Conservation (phyloP, 1,140 invertebrate species). For the Bilobella aurantiaca region DNA sequence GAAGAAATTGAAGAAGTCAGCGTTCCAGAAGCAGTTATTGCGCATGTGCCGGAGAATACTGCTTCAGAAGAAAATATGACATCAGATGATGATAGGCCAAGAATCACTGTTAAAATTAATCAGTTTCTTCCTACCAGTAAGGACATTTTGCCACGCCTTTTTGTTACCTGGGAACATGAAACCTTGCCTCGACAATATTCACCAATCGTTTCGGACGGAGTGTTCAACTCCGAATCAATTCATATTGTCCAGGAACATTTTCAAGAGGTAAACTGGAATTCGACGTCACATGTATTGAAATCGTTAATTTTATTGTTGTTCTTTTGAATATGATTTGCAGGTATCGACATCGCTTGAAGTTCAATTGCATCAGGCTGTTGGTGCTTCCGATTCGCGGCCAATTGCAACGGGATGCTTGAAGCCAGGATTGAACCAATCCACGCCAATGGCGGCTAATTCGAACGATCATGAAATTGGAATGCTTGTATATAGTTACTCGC, state of each 20-base stretch:
- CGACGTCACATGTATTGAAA: background rate
- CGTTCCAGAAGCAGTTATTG: too few species aligned
- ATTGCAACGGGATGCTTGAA: slow-evolving; percentile 6
- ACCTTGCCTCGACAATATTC: slow-evolving; percentile 10
- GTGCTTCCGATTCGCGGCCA: background rate
- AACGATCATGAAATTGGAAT: background rate
- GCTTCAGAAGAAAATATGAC: background rate
- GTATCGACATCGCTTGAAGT: background rate
- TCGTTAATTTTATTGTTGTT: background rate
- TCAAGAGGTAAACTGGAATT: background rate
- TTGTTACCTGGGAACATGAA: slow-evolving; percentile 18
- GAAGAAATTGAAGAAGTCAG: too few species aligned
- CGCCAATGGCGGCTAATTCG: background rate
- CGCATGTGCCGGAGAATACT: too few species aligned
- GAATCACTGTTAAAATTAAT: slow-evolving; percentile 12
- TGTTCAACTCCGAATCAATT: slow-evolving; percentile 9
- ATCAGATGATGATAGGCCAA: too few species aligned
- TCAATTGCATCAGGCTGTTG: slow-evolving; percentile 20
- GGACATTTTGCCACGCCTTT: background rate
- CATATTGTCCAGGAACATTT: slow-evolving; percentile 1
- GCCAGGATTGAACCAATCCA: background rate
- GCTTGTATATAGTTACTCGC: background rate
- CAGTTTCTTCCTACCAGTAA: slow-evolving; percentile 12
- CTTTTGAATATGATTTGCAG: slow-evolving; percentile 3
- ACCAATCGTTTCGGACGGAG: slow-evolving; percentile 14